Evolutionary conservation across 2,797 vertebrate genomes (phyloP).

Genomic region (Chaetodon trifasciatus): DNA sequence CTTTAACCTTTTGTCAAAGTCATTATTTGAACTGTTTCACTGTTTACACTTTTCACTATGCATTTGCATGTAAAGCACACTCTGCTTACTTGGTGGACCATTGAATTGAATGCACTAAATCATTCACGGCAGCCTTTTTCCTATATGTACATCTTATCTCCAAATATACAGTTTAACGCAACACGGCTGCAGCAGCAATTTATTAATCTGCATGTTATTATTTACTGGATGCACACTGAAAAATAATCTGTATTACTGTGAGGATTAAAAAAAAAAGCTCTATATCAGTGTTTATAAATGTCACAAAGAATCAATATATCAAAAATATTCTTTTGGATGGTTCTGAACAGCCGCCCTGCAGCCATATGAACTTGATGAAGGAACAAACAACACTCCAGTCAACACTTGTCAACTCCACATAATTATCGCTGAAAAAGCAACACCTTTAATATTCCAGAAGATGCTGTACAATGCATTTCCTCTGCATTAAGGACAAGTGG

Average conservation of each 20-base stretch:
- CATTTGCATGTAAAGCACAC: background rate
- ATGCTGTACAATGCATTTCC: conserved; percentile 28
- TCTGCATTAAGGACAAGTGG: conserved; percentile 18
- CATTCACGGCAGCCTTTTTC: background rate
- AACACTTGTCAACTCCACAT: conserved; percentile 52
- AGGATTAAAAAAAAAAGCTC: conserved; percentile 5
- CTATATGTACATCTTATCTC: too few relatives aligned
- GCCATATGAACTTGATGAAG: conserved; percentile 18
- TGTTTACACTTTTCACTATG: background rate
- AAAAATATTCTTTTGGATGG: background rate
- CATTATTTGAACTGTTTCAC: conserved; percentile 2
- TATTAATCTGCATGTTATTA: background rate
- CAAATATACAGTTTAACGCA: background rate
- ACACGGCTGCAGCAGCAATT: background rate
- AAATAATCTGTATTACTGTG: conserved; percentile 1
- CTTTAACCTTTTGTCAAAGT: conserved; percentile 39
- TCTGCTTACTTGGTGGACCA: background rate
- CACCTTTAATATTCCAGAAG: conserved; percentile 51
- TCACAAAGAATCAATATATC: conserved; percentile 21
- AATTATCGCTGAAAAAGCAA: conserved; percentile 65
- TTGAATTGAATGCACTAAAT: background rate
- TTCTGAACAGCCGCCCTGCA: conserved; percentile 9
- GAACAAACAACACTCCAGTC: conserved; percentile 62
- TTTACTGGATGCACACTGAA: background rate
- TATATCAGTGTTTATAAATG: conserved; percentile 10